Conservation (phyloP, 2,888 invertebrate species). For the Minunthozetes semirufus region DNA sequence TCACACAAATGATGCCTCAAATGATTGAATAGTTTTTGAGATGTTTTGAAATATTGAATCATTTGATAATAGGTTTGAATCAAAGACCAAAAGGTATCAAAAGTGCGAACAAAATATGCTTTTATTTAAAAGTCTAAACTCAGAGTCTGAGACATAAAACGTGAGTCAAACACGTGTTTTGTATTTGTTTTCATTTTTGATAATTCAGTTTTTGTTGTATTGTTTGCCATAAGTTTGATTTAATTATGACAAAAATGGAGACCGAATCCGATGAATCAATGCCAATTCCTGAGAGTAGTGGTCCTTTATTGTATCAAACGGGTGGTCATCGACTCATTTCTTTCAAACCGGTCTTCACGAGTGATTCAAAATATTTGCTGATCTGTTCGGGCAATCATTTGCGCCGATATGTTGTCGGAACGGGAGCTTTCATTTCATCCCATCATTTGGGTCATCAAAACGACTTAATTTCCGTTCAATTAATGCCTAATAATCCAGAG, state of each 20-base stretch:
- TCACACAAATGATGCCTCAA: too few species aligned
- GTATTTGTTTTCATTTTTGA: neutral
- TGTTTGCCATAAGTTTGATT: neutral
- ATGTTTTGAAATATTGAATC: too few species aligned
- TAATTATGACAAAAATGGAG: neutral
- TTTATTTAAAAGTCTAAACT: too few species aligned
- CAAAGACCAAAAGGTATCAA: too few species aligned
- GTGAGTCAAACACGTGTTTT: neutral
- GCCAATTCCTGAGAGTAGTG: neutral
- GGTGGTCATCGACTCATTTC: constrained; percentile 22
- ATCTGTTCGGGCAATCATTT: constrained; percentile 16
- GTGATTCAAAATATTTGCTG: constrained; percentile 29
- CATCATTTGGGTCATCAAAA: constrained; percentile 6
- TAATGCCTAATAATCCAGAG: neutral
- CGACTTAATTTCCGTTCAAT: constrained; percentile 18
- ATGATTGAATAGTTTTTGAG: too few species aligned
- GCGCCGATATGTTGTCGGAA: constrained; percentile 30
- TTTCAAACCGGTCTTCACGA: constrained; percentile 8
- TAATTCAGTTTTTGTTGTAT: neutral
- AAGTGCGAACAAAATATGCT: too few species aligned
- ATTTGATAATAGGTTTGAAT: too few species aligned
- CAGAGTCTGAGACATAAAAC: too few species aligned
- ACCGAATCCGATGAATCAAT: neutral
- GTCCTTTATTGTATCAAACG: neutral
- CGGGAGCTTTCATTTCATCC: constrained; percentile 27